Percentiles rank a stretch among this genome's conserved stretches.
Evolutionary conservation across 2,888 invertebrate genomes (phyloP).

Genomic region (Andrena camellia): DNA sequence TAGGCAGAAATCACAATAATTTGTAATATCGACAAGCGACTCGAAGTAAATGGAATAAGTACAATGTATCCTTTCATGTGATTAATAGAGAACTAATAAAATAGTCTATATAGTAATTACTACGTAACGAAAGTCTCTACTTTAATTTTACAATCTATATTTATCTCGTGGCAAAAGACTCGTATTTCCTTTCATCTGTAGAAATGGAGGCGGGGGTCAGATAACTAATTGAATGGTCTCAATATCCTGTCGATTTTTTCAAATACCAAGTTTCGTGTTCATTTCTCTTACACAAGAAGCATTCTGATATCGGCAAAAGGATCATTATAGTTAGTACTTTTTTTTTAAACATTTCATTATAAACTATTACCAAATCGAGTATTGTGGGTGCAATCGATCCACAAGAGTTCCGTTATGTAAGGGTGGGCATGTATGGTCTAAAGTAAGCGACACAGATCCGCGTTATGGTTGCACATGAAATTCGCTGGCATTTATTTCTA

Average conservation of each 20-base stretch:
- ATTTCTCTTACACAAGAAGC: too few relatives aligned
- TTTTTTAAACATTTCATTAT: neutral
- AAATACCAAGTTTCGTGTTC: neutral
- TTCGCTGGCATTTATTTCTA: neutral
- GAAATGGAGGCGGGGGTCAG: neutral
- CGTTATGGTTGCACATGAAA: conserved; percentile 40
- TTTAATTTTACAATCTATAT: neutral
- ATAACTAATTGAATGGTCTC: neutral
- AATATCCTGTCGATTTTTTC: neutral
- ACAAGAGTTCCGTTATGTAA: conserved; percentile 57
- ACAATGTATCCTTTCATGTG: conserved; percentile 41
- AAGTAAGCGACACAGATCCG: conserved; percentile 35
- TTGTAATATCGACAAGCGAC: conserved; percentile 28
- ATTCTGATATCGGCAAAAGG: neutral
- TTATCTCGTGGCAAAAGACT: neutral
- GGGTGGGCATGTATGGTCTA: conserved; percentile 40
- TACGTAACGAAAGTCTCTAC: neutral
- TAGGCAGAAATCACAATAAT: conserved; percentile 31
- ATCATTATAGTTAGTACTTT: too few relatives aligned
- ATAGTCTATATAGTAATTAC: conserved; percentile 6
- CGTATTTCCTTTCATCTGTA: neutral
- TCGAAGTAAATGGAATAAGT: conserved; percentile 31
- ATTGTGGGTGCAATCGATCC: conserved; percentile 49
- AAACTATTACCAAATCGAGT: conserved; percentile 19
- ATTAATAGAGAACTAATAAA: conserved; percentile 22